Percentiles rank a stretch among this genome's conserved stretches.
Evolutionary conservation across 2,113 vertebrate species (phyloP).

Genomic region (Podarcis muralis): DNA sequence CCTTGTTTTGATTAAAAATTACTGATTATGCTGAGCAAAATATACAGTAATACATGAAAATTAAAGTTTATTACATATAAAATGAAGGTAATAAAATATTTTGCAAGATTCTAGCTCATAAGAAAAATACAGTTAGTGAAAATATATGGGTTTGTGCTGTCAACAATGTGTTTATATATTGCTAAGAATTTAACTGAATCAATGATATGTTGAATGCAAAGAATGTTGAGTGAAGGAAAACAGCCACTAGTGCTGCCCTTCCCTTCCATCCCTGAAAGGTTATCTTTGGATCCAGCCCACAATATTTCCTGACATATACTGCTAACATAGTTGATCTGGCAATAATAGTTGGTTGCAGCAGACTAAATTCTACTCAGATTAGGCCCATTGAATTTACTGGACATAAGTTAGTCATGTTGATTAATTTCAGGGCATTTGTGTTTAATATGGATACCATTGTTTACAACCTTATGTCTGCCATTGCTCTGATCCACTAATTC

Average conservation of each 20-base stretch:
- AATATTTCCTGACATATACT: conserved; percentile 66
- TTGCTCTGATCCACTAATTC: not conserved
- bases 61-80: conserved; percentile 60
- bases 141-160: conserved; percentile 56
- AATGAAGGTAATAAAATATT: conserved; percentile 68
- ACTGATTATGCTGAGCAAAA: conserved; percentile 54
- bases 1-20: conserved; percentile 62
- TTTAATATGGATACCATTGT: too few relatives aligned
- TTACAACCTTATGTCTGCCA: conserved; percentile 40
- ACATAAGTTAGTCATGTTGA: too few relatives aligned
- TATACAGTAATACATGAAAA: conserved; percentile 62
- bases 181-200: conserved; percentile 67
- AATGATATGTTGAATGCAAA: conserved; percentile 50
- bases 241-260: not conserved
- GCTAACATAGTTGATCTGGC: conserved; percentile 46
- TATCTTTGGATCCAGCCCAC: not conserved
- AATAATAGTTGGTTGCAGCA: conserved; percentile 11
- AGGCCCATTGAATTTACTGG: too few relatives aligned
- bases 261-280: not conserved
- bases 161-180: conserved; percentile 53
- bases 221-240: not conserved
- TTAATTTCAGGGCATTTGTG: too few relatives aligned
- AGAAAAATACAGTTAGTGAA: conserved; percentile 66
- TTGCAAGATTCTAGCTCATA: conserved; percentile 60
- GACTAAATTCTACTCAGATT: too few relatives aligned